A percentile compares a stretch with the other conserved stretches of the same genome.
Conservation (phyloP, 1,140 invertebrate species). For the Aricia agestis region DNA sequence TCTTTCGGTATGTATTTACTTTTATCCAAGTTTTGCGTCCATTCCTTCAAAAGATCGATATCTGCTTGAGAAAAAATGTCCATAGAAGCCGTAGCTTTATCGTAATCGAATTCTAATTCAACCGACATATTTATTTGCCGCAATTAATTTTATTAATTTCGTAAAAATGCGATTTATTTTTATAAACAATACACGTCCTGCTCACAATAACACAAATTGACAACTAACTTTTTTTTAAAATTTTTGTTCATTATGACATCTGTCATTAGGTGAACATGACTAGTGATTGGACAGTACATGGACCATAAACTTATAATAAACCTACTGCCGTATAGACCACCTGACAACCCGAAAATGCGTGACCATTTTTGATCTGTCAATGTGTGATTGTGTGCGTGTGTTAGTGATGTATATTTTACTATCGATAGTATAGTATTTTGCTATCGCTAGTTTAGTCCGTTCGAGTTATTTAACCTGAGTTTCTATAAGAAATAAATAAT, state of each 20-base stretch:
- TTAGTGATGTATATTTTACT: no score
- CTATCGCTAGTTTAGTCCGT: no score
- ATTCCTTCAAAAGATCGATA: conserved; percentile 52
- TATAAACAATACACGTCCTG: conserved; percentile 21
- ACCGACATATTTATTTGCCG: conserved; percentile 48
- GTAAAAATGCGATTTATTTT: conserved; percentile 41
- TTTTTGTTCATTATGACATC: not conserved
- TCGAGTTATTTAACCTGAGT: no score
- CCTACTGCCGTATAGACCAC: no score
- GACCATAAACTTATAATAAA: no score
- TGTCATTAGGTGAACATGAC: no score
- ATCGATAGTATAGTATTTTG: no score
- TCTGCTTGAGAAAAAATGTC: conserved; percentile 60
- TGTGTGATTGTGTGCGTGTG: no score
- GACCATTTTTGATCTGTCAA: no score
- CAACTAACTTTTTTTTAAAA: conserved; percentile 56
- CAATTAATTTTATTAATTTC: conserved; percentile 37
- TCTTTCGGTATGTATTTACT: conserved; percentile 71
- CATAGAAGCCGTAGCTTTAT: conserved; percentile 45
- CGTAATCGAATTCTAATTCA: conserved; percentile 62
- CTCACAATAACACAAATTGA: conserved; percentile 43
- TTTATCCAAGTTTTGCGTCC: conserved; percentile 62
- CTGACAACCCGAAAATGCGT: no score
- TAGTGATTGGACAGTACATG: no score
- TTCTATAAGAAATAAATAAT: no score